Percentiles rank a stretch among this genome's conserved stretches.
These are phyloP conservation scores for Vespertilio murinus DNA, from an alignment of 2,797 vertebrate species.

Conservation along the genomic window DNA sequence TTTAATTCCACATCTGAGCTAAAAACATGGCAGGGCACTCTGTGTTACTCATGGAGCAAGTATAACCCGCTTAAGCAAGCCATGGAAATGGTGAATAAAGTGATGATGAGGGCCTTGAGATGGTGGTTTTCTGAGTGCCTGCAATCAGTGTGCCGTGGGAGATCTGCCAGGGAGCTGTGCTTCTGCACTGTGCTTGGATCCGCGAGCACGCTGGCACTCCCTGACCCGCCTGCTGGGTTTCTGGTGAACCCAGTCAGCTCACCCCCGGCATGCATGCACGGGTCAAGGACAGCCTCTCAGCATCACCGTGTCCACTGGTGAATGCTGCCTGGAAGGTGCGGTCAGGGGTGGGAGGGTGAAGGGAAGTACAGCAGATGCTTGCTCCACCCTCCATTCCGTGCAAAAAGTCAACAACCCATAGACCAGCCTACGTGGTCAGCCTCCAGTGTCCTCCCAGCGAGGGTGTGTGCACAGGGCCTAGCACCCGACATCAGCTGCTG, in stretches of 20 bases:
- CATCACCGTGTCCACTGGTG: background rate
- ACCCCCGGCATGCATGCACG: no score
- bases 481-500: background rate
- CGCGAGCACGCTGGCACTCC: background rate
- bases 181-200: background rate
- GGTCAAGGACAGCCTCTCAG: background rate
- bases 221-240: background rate
- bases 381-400: background rate
- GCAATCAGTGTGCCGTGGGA: background rate
- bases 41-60: constrained; percentile 51
- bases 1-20: constrained; percentile 51
- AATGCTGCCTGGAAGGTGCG: background rate
- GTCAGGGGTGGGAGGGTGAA: no score
- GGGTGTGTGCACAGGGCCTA: background rate
- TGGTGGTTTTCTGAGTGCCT: constrained; percentile 60
- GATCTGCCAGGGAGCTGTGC: background rate
- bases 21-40: constrained; percentile 19
- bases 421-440: background rate
- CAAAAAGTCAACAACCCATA: background rate
- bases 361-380: background rate
- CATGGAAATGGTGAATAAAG: constrained; percentile 53
- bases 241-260: background rate
- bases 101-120: background rate
- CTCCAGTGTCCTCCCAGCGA: background rate
- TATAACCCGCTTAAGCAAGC: constrained; percentile 40